phyloP scores from a whole-genome alignment of 2,113 vertebrate genomes.

The Salvator merianae region DNA sequence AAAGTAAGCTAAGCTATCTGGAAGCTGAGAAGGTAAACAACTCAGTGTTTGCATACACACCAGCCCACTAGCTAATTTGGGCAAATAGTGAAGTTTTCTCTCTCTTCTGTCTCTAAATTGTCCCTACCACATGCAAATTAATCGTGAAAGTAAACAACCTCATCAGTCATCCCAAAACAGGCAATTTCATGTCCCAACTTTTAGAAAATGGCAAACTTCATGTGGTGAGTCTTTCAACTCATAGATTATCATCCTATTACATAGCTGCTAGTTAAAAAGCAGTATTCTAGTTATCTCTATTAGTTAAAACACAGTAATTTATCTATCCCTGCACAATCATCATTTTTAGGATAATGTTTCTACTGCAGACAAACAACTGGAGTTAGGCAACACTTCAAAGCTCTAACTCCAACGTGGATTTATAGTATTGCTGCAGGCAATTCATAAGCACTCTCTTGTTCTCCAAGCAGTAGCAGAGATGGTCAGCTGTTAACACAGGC shows the following conservation, averaged over 20 bases:
- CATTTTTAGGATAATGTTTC: not conserved
- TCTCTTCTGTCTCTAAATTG: not conserved
- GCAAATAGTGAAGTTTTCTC: not conserved
- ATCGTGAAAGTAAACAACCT: not conserved
- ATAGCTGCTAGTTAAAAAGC: not conserved
- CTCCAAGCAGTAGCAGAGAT: not conserved
- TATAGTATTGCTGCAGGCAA: not conserved
- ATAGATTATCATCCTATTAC: not conserved
- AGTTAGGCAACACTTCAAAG: not conserved
- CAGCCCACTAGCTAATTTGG: not conserved
- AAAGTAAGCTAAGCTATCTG: not conserved
- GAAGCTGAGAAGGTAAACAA: not conserved
- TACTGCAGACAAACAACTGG: not conserved
- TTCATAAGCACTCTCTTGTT: not conserved
- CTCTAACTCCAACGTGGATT: too few relatives aligned
- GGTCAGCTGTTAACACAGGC: not conserved
- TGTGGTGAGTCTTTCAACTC: too few relatives aligned
- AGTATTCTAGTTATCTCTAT: not conserved
- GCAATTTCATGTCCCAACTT: not conserved
- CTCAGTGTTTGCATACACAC: not conserved
- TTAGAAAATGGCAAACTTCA: not conserved
- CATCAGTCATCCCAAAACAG: not conserved
- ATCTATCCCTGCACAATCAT: not conserved
- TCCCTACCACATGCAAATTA: not conserved
- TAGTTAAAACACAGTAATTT: not conserved